Evolutionary conservation across 1,140 invertebrate genomes (phyloP).

Genomic region (Ostrea edulis): DNA sequence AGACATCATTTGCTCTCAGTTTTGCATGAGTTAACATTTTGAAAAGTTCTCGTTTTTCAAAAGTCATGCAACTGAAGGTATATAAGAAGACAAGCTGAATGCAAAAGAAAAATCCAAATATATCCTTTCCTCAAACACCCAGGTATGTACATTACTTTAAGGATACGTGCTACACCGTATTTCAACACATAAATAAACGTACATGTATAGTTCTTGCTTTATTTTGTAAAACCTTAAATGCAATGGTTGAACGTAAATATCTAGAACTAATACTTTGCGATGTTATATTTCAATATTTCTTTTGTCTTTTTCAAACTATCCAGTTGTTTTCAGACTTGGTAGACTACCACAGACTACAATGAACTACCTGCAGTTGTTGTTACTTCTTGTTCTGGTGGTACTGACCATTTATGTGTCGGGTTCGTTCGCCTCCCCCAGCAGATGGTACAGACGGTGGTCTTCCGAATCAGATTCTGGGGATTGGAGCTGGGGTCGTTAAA

Average conservation of each 20-base stretch:
- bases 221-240: too few relatives aligned
- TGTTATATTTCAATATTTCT: not conserved
- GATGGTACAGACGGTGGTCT: not conserved
- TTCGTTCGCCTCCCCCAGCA: not conserved
- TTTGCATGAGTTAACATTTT: not conserved
- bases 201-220: not conserved
- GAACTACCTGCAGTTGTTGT: not conserved
- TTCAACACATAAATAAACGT: not conserved
- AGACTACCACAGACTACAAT: too few relatives aligned
- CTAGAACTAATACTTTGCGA: too few relatives aligned
- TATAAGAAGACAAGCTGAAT: not conserved
- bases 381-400: constrained; percentile 4
- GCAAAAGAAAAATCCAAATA: not conserved
- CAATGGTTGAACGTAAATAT: not conserved
- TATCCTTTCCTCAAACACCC: not conserved
- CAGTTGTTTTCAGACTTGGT: too few relatives aligned
- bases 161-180: not conserved
- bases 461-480: not conserved
- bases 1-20: too few relatives aligned
- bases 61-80: not conserved
- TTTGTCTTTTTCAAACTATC: too few relatives aligned
- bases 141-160: not conserved
- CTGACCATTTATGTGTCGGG: constrained; percentile 8
- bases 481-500: not conserved
- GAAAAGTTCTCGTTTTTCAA: not conserved